phyloP scores from a whole-genome alignment of 2,113 vertebrate genomes.

The Tichodroma muraria region DNA sequence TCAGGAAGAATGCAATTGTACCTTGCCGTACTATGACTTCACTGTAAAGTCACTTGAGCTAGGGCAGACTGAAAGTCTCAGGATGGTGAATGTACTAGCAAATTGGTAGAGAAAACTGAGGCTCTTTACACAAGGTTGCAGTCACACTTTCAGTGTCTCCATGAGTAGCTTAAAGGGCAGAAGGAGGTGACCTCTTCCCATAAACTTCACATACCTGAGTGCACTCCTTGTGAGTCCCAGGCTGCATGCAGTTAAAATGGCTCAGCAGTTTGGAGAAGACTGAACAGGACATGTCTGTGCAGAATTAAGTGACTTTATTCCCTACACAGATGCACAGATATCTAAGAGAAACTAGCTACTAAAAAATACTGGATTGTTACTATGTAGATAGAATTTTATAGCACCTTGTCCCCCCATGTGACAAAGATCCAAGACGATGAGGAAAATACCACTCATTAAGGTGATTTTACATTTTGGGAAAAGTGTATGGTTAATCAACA shows the following conservation, averaged over 20 bases:
- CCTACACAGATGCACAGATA: neutral
- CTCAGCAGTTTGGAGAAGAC: neutral
- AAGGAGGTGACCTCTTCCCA: neutral
- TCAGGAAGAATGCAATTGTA: neutral
- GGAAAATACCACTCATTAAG: neutral
- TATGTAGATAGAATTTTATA: neutral
- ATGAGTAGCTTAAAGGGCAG: neutral
- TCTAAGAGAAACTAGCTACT: neutral
- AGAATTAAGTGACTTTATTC: neutral
- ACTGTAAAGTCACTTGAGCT: neutral
- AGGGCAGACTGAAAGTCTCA: neutral
- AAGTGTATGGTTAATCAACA: neutral
- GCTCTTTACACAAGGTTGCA: neutral
- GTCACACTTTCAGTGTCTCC: neutral
- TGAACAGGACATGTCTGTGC: neutral
- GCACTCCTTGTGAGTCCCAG: neutral
- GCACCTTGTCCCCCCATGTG: neutral
- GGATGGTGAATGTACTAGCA: neutral
- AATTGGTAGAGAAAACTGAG: too few species aligned
- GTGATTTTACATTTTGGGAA: neutral
- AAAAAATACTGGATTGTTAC: neutral
- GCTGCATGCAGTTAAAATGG: fast-evolving
- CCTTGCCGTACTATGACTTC: neutral
- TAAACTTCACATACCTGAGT: neutral
- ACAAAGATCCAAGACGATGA: neutral